Evolutionary conservation across 2,113 vertebrate species (phyloP), one percentile per base, ranked within the genome.

Genomic region (Sturnus vulgaris): DNA sequence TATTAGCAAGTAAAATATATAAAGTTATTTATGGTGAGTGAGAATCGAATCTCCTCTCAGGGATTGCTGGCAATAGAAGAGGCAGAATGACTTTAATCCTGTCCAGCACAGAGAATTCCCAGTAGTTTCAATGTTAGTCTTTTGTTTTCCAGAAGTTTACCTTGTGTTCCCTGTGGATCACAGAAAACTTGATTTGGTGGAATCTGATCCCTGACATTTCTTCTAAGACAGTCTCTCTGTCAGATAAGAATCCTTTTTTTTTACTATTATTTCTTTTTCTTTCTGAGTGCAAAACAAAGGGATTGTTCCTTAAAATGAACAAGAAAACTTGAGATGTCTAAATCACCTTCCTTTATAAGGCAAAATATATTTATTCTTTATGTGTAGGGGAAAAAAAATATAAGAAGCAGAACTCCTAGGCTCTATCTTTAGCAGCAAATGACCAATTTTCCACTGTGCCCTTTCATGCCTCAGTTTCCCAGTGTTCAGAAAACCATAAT

Each of bases 141-240:
- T 88, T 52, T 95, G 80, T 91, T 96, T 94, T 96, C 71, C 73
- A 56, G 77, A 88, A 93, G 69, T 94, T 94, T 96, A 86, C 82
- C 65, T 84, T 59, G 69, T 9, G 37, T 57, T 94, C 92, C 80
- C 96, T 47, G 72, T 21, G 76, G 86, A 37, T 82, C 46, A 28
- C n/a, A 50, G 72, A 24, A 96, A 96, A 95, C 90, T 92, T 80
- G 86, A 92, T 94, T 96, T 92, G 88, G 66, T 42, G 90, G 73
- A 92, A 94, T 73, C 47, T 85, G 88, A 92, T 85, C 81, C 52
- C 40, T 93, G 96, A 85, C 86, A 52, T 66, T 87, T 95, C 75
- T 89, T 82, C 88, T 80, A 94, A 73, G 39, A 18, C 69, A 77
- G 59, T 31, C 37, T 73, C 57, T 91, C n/a, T 65, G 37, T 59